A percentile compares a stretch with the other conserved stretches of the same genome.
phyloP scores from a whole-genome alignment of 2,888 invertebrate genomes.

The Schizaphis graminum region DNA sequence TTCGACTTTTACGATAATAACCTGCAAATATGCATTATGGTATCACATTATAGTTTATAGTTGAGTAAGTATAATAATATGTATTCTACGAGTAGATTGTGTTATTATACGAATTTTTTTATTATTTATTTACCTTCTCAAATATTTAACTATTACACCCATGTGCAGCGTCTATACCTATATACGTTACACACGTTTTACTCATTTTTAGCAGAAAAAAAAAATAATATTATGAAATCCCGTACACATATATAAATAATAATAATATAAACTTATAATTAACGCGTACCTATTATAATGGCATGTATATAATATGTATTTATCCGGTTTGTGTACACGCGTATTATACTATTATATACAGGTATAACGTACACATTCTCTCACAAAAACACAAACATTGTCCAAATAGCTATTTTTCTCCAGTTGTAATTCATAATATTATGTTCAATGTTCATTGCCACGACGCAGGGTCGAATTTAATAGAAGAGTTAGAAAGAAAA shows the following conservation, averaged over 20 bases:
- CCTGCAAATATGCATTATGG: background rate
- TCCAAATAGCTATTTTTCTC: background rate
- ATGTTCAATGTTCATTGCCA: background rate
- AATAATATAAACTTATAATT: conserved; percentile 21
- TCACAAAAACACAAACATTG: background rate
- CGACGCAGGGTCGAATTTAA: conserved; percentile 31
- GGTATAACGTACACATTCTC: background rate
- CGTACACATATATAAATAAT: background rate
- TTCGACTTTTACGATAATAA: background rate
- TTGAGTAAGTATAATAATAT: background rate
- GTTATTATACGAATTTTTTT: background rate
- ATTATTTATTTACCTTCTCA: background rate
- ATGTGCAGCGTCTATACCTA: background rate
- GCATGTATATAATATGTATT: background rate
- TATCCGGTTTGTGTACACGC: background rate
- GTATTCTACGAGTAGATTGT: background rate
- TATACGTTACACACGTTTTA: background rate
- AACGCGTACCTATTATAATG: background rate
- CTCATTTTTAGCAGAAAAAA: background rate
- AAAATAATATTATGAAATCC: background rate
- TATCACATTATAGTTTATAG: background rate
- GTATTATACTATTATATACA: background rate
- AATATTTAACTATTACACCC: background rate
- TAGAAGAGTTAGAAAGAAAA: background rate
- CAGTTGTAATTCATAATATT: background rate